Evolutionary conservation across 2,113 vertebrate genomes (phyloP), one percentile per base, ranked within the genome.

Genomic region (Sarotherodon lohbergeri): DNA sequence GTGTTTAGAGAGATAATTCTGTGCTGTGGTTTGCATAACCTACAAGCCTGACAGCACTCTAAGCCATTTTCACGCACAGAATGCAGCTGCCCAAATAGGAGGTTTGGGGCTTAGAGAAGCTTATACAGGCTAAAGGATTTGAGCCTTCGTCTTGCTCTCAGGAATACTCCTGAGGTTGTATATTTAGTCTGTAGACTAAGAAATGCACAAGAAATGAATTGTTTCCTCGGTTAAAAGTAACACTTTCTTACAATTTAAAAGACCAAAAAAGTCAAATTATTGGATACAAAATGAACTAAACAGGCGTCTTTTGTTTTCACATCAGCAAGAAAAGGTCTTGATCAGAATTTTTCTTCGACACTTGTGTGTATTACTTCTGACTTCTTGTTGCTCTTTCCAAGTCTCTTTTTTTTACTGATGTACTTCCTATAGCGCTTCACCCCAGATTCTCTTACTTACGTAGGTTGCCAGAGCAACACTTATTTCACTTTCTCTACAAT

Each of bases 401-500:
- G 19, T 13, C 19, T 19, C 29, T 56, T 73, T 81, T 11, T 32
- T 8, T 50, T 2, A 4, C 9, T 3, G 6, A 2, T 79, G 78
- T 55, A 61, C 14, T 17, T 43, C 6, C 10, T 48, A 29, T 56
- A 27, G 27, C 27, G 27, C 27, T 27, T 93, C 86, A 86, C 66
- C 63, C n/a, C 81, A 82, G 93, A 54, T 93, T 94, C 90, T 90
- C 90, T 95, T 95, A 52, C 34, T 52, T 34, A 93, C 92, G 86
- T 92, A 94, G 91, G 94, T 83, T 86, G 56, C 90, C 82, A 87
- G 89, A 90, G 90, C 92, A 89, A 86, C 91, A 29, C 87, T 92
- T 86, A 59, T 88, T 71, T 81, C 59, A 41, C 82, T 82, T 39
- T 36, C 14, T 48, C 54, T 56, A 50, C 84, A 94, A 91, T 86